Conservation (phyloP, 2,113 vertebrate species). For the Mesoclemmys tuberculata region DNA sequence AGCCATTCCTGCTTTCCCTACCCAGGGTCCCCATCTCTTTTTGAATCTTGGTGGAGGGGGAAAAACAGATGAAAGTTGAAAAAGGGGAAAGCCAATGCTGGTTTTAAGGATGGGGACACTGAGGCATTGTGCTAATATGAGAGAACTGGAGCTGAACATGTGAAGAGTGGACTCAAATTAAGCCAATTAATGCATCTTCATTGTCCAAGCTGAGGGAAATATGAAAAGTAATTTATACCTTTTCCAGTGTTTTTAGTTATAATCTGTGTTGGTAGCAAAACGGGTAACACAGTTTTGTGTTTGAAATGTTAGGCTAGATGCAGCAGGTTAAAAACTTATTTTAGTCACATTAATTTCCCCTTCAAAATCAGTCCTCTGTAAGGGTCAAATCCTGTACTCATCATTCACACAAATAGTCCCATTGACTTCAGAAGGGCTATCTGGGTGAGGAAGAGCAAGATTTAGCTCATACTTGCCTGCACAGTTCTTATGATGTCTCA, state of each 20-base stretch:
- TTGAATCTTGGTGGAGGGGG: neutral
- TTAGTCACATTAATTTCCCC: neutral
- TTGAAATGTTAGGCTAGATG: neutral
- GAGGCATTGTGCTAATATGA: accelerated
- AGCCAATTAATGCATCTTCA: neutral
- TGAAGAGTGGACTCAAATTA: neutral
- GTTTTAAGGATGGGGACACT: neutral
- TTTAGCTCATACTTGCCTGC: neutral
- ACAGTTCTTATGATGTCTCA: neutral
- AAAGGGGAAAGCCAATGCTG: neutral
- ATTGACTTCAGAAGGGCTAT: neutral
- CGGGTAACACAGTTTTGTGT: neutral
- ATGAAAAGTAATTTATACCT: constrained; percentile 22
- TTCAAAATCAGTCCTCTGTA: neutral
- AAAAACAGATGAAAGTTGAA: neutral
- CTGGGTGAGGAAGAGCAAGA: neutral
- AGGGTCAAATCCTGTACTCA: neutral
- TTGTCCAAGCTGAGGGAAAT: constrained; percentile 6
- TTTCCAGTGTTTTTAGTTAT: constrained; percentile 11
- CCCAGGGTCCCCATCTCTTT: neutral
- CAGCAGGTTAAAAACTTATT: neutral
- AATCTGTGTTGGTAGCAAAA: neutral
- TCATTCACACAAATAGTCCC: neutral
- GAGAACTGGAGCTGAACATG: neutral
- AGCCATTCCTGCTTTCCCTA: neutral